These are phyloP conservation scores for Ammospiza caudacuta DNA, from an alignment of 2,113 vertebrate genomes.

Conservation along the genomic window DNA sequence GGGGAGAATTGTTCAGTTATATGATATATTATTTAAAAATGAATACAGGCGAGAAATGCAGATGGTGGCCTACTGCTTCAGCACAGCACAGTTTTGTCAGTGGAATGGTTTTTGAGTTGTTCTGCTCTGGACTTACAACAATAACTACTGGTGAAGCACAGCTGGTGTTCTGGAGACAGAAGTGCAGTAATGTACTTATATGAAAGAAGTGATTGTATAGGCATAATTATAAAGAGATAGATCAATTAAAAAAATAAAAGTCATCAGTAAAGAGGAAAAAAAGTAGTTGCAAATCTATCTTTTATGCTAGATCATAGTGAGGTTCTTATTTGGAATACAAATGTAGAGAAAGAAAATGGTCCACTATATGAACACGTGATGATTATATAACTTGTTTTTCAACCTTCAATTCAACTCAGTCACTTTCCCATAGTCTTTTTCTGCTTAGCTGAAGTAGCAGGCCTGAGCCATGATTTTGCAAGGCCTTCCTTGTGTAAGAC, in stretches of 20 bases:
- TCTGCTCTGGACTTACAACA: slow-evolving; percentile 16
- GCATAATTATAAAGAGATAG: not conserved
- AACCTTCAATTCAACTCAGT: not conserved
- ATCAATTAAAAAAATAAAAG: not conserved
- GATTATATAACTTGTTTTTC: not conserved
- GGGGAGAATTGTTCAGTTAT: slow-evolving; percentile 36
- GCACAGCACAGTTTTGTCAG: slow-evolving; percentile 19
- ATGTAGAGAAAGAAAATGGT: not conserved
- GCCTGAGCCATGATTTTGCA: not conserved
- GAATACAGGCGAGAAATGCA: not conserved
- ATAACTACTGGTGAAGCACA: slow-evolving; percentile 19
- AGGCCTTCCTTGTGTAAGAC: not conserved
- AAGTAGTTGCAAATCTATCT: not conserved
- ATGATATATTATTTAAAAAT: slow-evolving; percentile 39
- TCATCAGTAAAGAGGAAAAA: not conserved
- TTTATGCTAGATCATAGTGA: not conserved
- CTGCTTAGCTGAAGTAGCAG: not conserved
- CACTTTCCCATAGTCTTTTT: not conserved
- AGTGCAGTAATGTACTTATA: not conserved
- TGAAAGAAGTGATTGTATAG: not conserved
- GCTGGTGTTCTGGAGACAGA: not conserved
- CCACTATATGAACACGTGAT: accelerated
- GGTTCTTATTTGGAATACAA: not conserved
- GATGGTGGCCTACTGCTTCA: slow-evolving; percentile 32
- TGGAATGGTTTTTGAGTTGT: slow-evolving; percentile 7